Percentiles rank a stretch among this genome's conserved stretches.
Evolutionary conservation across 2,113 vertebrate species (phyloP).

Genomic region (Mola mola): DNA sequence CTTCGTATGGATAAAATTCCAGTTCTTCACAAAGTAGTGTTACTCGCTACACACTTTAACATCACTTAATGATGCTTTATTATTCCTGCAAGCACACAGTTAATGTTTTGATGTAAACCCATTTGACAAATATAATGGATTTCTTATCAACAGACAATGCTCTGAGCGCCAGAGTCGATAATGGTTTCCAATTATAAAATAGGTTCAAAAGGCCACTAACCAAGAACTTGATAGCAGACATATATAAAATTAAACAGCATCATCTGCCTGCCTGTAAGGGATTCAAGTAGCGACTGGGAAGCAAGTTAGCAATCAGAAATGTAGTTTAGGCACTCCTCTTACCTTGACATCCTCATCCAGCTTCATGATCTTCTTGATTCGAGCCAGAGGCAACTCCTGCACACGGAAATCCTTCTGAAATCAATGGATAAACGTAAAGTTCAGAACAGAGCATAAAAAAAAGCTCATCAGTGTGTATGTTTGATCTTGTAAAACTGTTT

Average conservation of each 20-base stretch:
- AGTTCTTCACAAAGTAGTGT: not conserved
- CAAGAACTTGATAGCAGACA: not conserved
- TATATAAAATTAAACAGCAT: not conserved
- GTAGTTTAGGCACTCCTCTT: constrained; percentile 23
- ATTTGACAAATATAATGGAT: too few relatives aligned
- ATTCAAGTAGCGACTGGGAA: too few relatives aligned
- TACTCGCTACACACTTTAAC: not conserved
- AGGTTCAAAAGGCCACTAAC: too few relatives aligned
- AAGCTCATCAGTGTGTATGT: not conserved
- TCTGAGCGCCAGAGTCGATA: too few relatives aligned
- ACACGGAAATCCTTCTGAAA: constrained; percentile 98
- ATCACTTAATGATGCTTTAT: constrained; percentile 1
- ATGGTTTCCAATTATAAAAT: too few relatives aligned
- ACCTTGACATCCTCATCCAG: constrained; percentile 99
- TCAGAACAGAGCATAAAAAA: not conserved
- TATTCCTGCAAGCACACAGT: not conserved
- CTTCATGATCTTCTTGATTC: constrained; percentile 99
- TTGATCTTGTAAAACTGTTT: too few relatives aligned
- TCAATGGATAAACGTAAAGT: constrained; percentile 37
- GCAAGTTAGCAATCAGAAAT: not conserved
- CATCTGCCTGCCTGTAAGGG: not conserved
- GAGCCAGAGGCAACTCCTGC: constrained; percentile 96
- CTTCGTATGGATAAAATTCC: not conserved
- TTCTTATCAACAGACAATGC: too few relatives aligned
- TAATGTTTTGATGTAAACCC: not conserved